Percentiles rank a stretch among this genome's conserved stretches.
These are phyloP conservation scores for Eleginops maclovinus DNA, from an alignment of 2,113 vertebrate species.

Conservation along the genomic window DNA sequence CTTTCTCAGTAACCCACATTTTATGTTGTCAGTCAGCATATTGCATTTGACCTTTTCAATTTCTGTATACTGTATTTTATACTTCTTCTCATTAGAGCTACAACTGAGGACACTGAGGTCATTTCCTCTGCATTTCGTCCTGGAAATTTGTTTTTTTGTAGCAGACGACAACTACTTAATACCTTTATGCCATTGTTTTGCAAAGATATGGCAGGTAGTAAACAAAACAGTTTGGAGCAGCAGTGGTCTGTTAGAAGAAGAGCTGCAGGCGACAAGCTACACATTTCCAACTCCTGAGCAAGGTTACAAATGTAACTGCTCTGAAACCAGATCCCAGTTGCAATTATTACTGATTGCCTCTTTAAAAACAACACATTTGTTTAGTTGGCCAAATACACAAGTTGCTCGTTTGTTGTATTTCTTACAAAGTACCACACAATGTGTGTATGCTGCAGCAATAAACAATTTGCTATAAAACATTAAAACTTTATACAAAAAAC, in stretches of 20 bases:
- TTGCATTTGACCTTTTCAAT: background rate
- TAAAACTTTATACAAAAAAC: background rate
- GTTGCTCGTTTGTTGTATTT: no score
- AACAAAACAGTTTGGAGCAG: background rate
- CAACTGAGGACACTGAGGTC: background rate
- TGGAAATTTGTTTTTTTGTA: background rate
- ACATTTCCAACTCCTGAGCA: conserved; percentile 4
- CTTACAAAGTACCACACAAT: background rate
- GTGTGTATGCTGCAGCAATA: background rate
- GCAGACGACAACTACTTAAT: background rate
- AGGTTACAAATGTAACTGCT: background rate
- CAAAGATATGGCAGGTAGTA: background rate
- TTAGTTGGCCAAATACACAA: no score
- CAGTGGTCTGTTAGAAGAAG: background rate
- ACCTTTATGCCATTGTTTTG: background rate
- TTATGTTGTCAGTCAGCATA: background rate
- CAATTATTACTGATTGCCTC: background rate
- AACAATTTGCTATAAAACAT: background rate
- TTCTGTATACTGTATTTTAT: background rate
- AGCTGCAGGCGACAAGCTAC: background rate
- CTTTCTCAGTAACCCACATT: background rate
- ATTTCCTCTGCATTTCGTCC: background rate
- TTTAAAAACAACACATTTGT: background rate
- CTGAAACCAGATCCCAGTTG: background rate
- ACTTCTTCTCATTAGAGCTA: background rate